Conservation (phyloP, 1,140 invertebrate genomes). For the Sminthurinus signatus region DNA sequence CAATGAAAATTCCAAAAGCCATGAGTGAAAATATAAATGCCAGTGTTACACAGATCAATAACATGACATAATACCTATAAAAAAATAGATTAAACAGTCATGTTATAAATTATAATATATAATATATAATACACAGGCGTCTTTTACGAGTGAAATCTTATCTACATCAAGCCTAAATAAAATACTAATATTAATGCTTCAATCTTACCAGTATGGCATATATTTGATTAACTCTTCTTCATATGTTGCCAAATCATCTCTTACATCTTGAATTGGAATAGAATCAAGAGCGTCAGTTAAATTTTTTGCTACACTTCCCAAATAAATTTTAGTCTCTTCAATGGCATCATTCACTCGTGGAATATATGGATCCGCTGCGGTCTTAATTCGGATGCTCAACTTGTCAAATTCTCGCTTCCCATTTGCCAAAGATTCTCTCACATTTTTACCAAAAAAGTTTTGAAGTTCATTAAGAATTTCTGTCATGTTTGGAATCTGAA, state of each 20-base stretch:
- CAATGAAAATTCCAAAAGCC: conserved; percentile 35
- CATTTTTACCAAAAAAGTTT: conserved; percentile 22
- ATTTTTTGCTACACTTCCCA: conserved; percentile 10
- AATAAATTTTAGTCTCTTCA: conserved; percentile 23
- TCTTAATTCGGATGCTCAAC: conserved; percentile 25
- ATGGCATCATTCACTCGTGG: conserved; percentile 23
- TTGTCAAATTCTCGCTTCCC: conserved; percentile 28
- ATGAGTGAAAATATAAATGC: conserved; percentile 34
- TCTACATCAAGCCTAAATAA: too few relatives aligned
- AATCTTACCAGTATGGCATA: conserved; percentile 23
- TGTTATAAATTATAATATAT: neutral
- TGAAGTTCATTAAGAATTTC: conserved; percentile 29
- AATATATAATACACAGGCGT: too few relatives aligned
- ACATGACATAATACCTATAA: conserved; percentile 27
- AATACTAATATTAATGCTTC: too few relatives aligned
- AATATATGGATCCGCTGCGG: conserved; percentile 28
- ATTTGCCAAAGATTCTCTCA: conserved; percentile 22
- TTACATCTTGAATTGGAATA: conserved; percentile 11
- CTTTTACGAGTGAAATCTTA: too few relatives aligned
- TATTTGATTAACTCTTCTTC: conserved; percentile 27
- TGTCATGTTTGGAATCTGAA: conserved; percentile 35
- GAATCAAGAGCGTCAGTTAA: conserved; percentile 22
- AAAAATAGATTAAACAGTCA: too few relatives aligned
- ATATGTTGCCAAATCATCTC: conserved; percentile 14
- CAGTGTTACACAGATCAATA: conserved; percentile 28